phyloP scores from a whole-genome alignment of 1,140 invertebrate species.

The Brachionus rubens region DNA sequence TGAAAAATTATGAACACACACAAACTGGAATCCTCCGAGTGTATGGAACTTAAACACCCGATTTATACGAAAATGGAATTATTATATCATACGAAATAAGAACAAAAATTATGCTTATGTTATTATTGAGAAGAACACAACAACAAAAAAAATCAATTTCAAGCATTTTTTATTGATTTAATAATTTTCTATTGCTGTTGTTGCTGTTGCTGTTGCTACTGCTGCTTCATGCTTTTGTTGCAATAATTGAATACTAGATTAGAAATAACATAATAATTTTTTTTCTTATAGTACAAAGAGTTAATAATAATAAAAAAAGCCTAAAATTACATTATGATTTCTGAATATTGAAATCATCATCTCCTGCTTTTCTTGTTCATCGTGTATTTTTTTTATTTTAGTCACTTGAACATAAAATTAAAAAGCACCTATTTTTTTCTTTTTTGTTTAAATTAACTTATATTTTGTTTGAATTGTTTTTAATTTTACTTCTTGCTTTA shows the following conservation, averaged over 20 bases:
- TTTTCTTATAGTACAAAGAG: neutral
- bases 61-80: no score
- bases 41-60: no score
- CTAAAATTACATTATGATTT: conserved; percentile 7
- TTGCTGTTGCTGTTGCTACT: neutral
- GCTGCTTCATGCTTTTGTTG: neutral
- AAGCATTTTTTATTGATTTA: conserved; percentile 42
- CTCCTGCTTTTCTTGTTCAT: neutral
- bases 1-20: no score
- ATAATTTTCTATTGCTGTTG: no score
- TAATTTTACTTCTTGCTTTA: no score
- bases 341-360: neutral
- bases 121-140: neutral
- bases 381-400: no score
- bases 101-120: conserved; percentile 16
- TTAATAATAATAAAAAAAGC: neutral
- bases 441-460: no score
- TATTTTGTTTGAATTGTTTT: no score
- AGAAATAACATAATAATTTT: conserved; percentile 32
- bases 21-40: no score
- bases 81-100: neutral
- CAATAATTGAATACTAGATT: conserved; percentile 38
- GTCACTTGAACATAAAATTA: no score
- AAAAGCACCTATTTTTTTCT: no score
- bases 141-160: conserved; percentile 27